A percentile compares a stretch with the other conserved stretches of the same genome.
phyloP scores from a whole-genome alignment of 2,888 invertebrate species.

The Unio delphinus region DNA sequence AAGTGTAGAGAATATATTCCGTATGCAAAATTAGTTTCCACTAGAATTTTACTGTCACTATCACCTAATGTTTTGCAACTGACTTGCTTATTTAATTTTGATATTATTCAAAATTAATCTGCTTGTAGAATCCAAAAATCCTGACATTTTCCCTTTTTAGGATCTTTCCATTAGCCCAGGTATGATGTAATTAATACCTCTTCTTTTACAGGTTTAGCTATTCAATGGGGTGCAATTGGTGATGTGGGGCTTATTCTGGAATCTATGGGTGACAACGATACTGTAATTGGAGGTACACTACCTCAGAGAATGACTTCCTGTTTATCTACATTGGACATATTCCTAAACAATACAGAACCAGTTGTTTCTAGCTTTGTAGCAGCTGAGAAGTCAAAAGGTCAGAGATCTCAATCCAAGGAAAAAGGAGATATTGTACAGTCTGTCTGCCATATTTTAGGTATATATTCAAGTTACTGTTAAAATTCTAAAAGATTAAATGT shows the following conservation, averaged over 20 bases:
- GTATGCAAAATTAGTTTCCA: too few relatives aligned
- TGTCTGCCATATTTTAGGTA: constrained; percentile 89
- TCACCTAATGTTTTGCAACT: too few relatives aligned
- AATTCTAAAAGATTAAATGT: not conserved
- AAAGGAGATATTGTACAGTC: constrained; percentile 82
- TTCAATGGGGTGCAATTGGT: constrained; percentile 99
- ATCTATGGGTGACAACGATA: constrained; percentile 88
- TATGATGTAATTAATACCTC: too few relatives aligned
- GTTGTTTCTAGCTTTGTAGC: constrained; percentile 80
- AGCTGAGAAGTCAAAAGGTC: constrained; percentile 84
- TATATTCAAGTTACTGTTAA: constrained; percentile 17
- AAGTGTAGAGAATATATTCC: too few relatives aligned
- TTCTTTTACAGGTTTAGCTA: constrained; percentile 77
- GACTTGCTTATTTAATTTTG: too few relatives aligned
- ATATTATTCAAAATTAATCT: too few relatives aligned
- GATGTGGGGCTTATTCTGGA: constrained; percentile 95
- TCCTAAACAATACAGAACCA: constrained; percentile 85
- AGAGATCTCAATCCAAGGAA: constrained; percentile 71
- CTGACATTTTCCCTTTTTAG: too few relatives aligned
- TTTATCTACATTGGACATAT: constrained; percentile 87
- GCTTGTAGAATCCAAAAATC: too few relatives aligned
- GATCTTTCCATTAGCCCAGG: too few relatives aligned
- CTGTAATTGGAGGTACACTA: constrained; percentile 93
- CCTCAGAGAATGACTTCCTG: constrained; percentile 97
- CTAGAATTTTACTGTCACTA: too few relatives aligned